Base-by-base conservation (phyloP, 2,888 invertebrate genomes). In the Gasteruption jaculator region DNA sequence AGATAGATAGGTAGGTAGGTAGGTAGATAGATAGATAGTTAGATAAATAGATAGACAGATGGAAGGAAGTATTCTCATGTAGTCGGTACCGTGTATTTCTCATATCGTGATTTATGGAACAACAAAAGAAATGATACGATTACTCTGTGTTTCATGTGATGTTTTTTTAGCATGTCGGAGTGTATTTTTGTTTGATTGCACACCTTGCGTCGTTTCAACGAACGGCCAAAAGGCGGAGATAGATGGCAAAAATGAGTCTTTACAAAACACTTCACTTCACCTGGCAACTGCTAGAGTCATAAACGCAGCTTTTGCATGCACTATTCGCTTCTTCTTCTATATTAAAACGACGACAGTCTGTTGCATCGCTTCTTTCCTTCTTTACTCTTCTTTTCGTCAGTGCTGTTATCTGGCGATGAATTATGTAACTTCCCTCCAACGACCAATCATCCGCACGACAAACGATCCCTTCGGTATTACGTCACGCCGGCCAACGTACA, bases 211-310 rank as follows among this genome's bases (percentile, higher is more conserved):
- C 36, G 33, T 30, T 38, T 29, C n/a, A 45, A 43, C 19, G 24
- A 45, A 33, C 45, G n/a, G n/a, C n/a, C n/a, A n/a, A n/a, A n/a
- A n/a, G n/a, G n/a, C n/a, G n/a, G n/a, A n/a, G n/a, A n/a, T n/a
- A n/a, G n/a, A n/a, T n/a, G n/a, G n/a, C n/a, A n/a, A n/a, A n/a
- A n/a, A n/a, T n/a, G n/a, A 45, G 37, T 39, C 50, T 43, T 44
- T 47, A 38, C 35, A 41, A 45, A 38, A 52, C 45, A 57, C 57
- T 57, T 18, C 33, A 24, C 32, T 22, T 45, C 48, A 50, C 50
- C 46, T 57, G 49, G 48, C 48, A 43, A 57, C 51, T 46, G 50
- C 48, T 55, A 55, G 50, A 54, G 56, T 48, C 46, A 45, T 24
- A 7, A n/a, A 29, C 30, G 8, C 30, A 7, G 12, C 7, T 10